Conservation (phyloP, 2,113 vertebrate genomes). For the Phaethornis superciliosus region DNA sequence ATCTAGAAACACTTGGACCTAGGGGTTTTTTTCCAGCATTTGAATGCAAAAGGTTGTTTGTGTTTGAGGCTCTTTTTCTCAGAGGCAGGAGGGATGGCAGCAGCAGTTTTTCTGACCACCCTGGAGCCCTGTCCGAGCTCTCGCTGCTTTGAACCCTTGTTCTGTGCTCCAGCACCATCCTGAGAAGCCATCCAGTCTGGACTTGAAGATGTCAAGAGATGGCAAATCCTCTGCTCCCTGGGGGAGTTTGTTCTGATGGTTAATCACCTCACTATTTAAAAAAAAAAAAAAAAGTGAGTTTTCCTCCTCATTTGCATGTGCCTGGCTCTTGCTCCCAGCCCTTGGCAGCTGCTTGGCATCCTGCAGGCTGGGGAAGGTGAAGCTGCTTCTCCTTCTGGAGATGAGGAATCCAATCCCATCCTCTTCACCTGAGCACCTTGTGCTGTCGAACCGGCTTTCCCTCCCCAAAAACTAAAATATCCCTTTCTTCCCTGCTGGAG, state of each 20-base stretch:
- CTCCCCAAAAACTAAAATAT: not conserved
- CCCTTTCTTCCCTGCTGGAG: not conserved
- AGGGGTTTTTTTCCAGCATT: not conserved
- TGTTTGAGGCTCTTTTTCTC: not conserved
- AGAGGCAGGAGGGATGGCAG: not conserved
- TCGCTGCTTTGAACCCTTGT: not conserved
- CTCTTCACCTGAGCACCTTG: not conserved
- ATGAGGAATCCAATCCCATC: not conserved
- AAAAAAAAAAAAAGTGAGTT: not conserved
- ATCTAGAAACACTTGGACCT: not conserved
- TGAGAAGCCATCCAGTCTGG: slow-evolving; percentile 12
- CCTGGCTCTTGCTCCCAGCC: slow-evolving; percentile 1
- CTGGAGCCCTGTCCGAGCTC: not conserved
- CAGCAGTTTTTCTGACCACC: not conserved
- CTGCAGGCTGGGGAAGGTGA: not conserved
- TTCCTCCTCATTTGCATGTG: slow-evolving; percentile 20
- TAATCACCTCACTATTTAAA: not conserved
- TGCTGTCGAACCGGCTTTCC: not conserved
- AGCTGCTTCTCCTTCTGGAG: not conserved
- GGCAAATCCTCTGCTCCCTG: not conserved
- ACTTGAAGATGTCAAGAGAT: slow-evolving; percentile 11
- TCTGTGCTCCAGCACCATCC: not conserved
- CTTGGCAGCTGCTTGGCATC: not conserved
- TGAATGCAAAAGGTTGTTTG: not conserved
- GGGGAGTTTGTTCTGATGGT: not conserved